Base-by-base conservation (phyloP, 2,888 invertebrate genomes). In the Epicampocera succincta region DNA sequence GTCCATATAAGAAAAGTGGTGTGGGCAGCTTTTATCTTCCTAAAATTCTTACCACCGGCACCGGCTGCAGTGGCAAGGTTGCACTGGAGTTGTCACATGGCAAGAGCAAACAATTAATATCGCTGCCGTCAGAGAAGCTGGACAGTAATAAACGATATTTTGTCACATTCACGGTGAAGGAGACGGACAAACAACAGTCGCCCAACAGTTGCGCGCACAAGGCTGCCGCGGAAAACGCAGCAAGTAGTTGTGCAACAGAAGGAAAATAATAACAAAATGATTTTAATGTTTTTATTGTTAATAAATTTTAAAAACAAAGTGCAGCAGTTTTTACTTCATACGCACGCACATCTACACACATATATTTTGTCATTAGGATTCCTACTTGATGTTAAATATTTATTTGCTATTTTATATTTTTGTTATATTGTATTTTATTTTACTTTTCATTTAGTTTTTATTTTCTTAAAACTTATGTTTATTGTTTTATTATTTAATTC, bases 71-170 rank as follows among this genome's bases (percentile, higher is more conserved):
- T 56, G 92, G 92, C 86, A 91, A 94, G 84, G 94, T 95, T 33
- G 94, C 95, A 54, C 92, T 97, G 84, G 96, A 97, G 91, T 93
- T 97, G 69, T 95, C 95, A 71, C 96, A 96, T 86, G 97, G 97
- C 50, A 94, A 94, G 72, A 96, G 96, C 88, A 95, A 95, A 88
- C 96, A 96, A 90, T 93, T 97, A 84, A 97, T 97, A 88, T 95
- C 96, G 86, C 92, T 97, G 90, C 97, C 97, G 68, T 95, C 97
- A 19, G 96, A 97, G 87, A 94, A 94, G 89, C 91, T 97, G 86
- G 97, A 97, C 90, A 96, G 95, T 88, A 96, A 95, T 89, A 97
- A 97, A 91, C 93, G 96, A 88, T 98, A 97, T 91, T 97, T 96
- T 90, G 97, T 98, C 79, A 97, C 97, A 63, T 97, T 98, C 89